Percentiles rank a stretch among this genome's conserved stretches.
Conservation (phyloP, 2,888 invertebrate genomes). For the Volucella bombylans region DNA sequence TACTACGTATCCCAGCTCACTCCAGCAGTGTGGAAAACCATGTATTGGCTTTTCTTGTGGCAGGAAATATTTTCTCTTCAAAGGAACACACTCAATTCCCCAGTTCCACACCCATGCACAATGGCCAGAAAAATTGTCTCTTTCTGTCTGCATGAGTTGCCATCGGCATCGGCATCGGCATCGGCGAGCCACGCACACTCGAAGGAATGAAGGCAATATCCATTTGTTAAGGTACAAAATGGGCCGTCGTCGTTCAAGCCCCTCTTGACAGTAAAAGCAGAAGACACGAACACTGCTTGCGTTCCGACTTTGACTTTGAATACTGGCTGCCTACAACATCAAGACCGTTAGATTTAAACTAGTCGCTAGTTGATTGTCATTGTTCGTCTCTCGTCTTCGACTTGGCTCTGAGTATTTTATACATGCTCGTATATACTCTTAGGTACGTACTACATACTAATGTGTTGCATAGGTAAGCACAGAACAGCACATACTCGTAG, state of each 20-base stretch:
- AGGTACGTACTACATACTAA: background rate
- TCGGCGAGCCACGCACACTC: background rate
- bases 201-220: constrained; percentile 25
- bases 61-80: constrained; percentile 34
- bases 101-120: background rate
- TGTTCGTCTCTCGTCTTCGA: constrained; percentile 29
- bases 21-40: background rate
- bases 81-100: background rate
- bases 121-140: constrained; percentile 1
- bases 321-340: constrained; percentile 14
- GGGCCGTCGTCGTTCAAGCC: constrained; percentile 12
- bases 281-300: background rate
- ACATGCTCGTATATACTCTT: constrained; percentile 32
- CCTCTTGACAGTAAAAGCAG: background rate
- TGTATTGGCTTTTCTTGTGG: constrained; percentile 18
- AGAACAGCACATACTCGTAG: too few species aligned
- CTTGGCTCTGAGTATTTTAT: constrained; percentile 10
- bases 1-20: too few species aligned
- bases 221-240: constrained; percentile 47
- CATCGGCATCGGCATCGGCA: background rate
- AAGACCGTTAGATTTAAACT: constrained; percentile 38
- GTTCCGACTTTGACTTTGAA: background rate
- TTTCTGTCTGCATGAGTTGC: background rate
- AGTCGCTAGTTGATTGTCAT: constrained; percentile 26
- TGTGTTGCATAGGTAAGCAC: constrained; percentile 51